phyloP scores from a whole-genome alignment of 2,888 invertebrate species.

The Coenonympha arcania region DNA sequence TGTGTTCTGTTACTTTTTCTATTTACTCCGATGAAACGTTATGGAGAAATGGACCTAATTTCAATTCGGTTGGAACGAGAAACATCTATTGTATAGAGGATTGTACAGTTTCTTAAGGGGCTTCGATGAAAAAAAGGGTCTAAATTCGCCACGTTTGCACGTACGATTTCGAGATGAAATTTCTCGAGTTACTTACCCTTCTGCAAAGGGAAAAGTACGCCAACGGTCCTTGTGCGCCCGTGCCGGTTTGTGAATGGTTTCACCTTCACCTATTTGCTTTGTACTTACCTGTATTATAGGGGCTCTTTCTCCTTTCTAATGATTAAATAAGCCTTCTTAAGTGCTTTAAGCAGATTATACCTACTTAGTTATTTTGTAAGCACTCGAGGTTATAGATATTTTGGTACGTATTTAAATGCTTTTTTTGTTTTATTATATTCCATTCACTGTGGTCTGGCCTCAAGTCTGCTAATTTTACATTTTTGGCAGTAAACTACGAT shows the following conservation, averaged over 20 bases:
- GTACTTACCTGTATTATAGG: slow-evolving; percentile 1
- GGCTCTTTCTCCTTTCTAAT: slow-evolving; percentile 3
- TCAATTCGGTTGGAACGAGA: slow-evolving; percentile 60
- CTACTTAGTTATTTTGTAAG: not conserved
- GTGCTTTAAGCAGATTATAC: not conserved
- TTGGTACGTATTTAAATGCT: not conserved
- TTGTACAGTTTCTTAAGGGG: too few relatives aligned
- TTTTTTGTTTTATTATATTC: not conserved
- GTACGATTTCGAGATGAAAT: slow-evolving; percentile 66
- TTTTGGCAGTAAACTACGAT: too few relatives aligned
- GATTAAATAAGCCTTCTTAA: slow-evolving; percentile 7
- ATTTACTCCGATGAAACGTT: slow-evolving; percentile 43
- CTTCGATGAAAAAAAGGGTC: slow-evolving; percentile 35
- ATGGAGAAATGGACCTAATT: slow-evolving; percentile 51
- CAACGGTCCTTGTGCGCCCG: slow-evolving; percentile 5
- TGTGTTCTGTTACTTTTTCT: slow-evolving; percentile 44
- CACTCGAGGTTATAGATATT: not conserved
- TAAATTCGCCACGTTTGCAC: slow-evolving; percentile 60
- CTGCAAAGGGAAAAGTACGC: not conserved
- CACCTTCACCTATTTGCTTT: slow-evolving; percentile 19
- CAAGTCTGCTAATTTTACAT: too few relatives aligned
- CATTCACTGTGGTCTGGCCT: too few relatives aligned
- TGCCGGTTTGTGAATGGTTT: slow-evolving; percentile 22
- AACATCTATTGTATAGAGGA: slow-evolving; percentile 46
- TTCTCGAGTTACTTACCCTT: slow-evolving; percentile 31